Conservation (phyloP, 2,888 invertebrate species). For the Crossocerus cetratus region DNA sequence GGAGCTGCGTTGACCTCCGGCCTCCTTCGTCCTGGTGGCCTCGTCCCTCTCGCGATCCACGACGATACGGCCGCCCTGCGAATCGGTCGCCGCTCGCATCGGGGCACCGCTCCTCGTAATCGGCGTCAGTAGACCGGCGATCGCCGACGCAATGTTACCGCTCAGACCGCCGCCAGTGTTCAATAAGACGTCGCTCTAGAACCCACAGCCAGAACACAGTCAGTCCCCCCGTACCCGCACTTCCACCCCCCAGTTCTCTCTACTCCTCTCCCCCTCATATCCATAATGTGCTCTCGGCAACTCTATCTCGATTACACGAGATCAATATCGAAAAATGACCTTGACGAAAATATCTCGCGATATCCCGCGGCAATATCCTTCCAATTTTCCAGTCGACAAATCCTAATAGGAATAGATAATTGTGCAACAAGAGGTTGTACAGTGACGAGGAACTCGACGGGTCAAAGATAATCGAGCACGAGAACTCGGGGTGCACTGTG, state of each 20-base stretch:
- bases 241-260: too few species aligned
- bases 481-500: constrained; percentile 48
- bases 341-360: not conserved
- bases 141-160: constrained; percentile 24
- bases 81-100: constrained; percentile 54
- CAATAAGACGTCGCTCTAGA: constrained; percentile 63
- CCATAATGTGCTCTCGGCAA: too few species aligned
- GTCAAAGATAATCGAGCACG: too few species aligned
- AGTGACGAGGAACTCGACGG: too few species aligned
- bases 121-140: constrained; percentile 44
- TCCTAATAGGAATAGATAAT: too few species aligned
- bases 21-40: constrained; percentile 68
- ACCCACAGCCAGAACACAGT: constrained; percentile 10
- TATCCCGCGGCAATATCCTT: too few species aligned
- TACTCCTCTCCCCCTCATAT: too few species aligned
- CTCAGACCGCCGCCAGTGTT: constrained; percentile 57
- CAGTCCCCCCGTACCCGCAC: not conserved
- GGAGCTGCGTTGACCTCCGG: constrained; percentile 72
- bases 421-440: too few species aligned
- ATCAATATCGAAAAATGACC: constrained; percentile 47
- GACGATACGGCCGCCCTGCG: constrained; percentile 70
- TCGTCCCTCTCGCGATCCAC: constrained; percentile 70
- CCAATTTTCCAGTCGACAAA: too few species aligned
- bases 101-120: constrained; percentile 45
- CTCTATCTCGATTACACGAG: not conserved